These are phyloP conservation scores for Ptychadena robeensis DNA, from an alignment of 2,797 vertebrate genomes.

Conservation along the genomic window DNA sequence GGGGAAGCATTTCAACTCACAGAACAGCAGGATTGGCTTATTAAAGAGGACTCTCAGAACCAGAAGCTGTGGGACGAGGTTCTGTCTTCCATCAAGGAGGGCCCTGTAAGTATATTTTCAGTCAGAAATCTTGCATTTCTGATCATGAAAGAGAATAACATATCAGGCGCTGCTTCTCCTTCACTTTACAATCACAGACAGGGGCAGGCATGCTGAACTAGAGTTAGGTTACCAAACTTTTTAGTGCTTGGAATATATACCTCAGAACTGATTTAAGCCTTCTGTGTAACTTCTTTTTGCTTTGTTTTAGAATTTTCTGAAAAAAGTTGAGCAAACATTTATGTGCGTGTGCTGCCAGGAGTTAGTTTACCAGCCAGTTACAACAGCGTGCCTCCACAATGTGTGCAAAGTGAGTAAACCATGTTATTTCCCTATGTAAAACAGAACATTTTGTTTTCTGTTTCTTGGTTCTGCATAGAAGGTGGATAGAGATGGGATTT, in stretches of 20 bases:
- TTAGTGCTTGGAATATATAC: too few species aligned
- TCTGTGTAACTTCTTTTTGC: slow-evolving; percentile 38
- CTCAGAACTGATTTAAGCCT: too few species aligned
- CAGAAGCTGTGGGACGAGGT: slow-evolving; percentile 97
- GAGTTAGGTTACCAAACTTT: too few species aligned
- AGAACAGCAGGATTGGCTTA: slow-evolving; percentile 87
- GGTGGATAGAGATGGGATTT: neutral
- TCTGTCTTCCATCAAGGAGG: slow-evolving; percentile 87
- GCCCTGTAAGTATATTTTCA: slow-evolving; percentile 90
- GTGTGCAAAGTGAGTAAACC: slow-evolving; percentile 90
- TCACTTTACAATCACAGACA: too few species aligned
- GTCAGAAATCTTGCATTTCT: too few species aligned
- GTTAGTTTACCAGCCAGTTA: slow-evolving; percentile 93
- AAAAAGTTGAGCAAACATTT: slow-evolving; percentile 95
- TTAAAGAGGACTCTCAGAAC: slow-evolving; percentile 89
- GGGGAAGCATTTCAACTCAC: slow-evolving; percentile 91
- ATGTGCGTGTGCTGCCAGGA: slow-evolving; percentile 99
- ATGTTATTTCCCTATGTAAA: neutral
- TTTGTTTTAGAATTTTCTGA: slow-evolving; percentile 88
- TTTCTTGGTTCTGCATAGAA: neutral
- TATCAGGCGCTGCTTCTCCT: too few species aligned
- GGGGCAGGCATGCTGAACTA: too few species aligned
- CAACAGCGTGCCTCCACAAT: slow-evolving; percentile 94
- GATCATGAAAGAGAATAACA: too few species aligned
- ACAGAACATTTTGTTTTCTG: neutral